Evolutionary conservation across 23 tunicate genomes (phyloP).

Genomic region (Halocynthia roretzi): DNA sequence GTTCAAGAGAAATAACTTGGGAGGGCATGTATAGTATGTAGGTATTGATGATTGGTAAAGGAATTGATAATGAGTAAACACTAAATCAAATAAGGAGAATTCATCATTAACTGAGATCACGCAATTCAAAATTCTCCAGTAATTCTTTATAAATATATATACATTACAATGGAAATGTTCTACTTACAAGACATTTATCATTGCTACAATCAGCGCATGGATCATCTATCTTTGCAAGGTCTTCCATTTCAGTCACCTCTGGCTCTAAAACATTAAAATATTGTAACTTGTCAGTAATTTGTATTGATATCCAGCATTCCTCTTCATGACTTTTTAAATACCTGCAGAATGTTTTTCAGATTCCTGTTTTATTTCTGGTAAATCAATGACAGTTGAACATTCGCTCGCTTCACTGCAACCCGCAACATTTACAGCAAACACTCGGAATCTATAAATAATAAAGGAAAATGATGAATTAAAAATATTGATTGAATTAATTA

Average conservation of each 20-base stretch:
- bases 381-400: slow-evolving; percentile 19
- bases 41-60: too few relatives aligned
- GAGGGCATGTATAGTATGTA: too few relatives aligned
- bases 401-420: slow-evolving; percentile 65
- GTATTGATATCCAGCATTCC: too few relatives aligned
- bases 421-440: slow-evolving; percentile 38
- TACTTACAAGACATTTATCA: too few relatives aligned
- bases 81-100: too few relatives aligned
- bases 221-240: neutral
- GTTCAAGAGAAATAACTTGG: too few relatives aligned
- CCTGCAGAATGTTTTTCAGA: neutral
- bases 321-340: neutral
- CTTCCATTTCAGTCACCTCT: slow-evolving; percentile 2
- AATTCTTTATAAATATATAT: too few relatives aligned
- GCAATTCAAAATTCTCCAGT: too few relatives aligned
- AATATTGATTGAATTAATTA: neutral
- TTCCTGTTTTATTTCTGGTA: neutral
- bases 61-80: too few relatives aligned
- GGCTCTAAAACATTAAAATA: neutral
- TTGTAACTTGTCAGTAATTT: too few relatives aligned
- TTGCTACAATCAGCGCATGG: neutral
- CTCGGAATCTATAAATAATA: slow-evolving; percentile 42
- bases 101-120: too few relatives aligned
- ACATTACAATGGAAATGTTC: too few relatives aligned
- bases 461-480: neutral